Conservation (phyloP, 37 sponge, comb jelly and placozoan species). For the Cliona cf. orientalis region DNA sequence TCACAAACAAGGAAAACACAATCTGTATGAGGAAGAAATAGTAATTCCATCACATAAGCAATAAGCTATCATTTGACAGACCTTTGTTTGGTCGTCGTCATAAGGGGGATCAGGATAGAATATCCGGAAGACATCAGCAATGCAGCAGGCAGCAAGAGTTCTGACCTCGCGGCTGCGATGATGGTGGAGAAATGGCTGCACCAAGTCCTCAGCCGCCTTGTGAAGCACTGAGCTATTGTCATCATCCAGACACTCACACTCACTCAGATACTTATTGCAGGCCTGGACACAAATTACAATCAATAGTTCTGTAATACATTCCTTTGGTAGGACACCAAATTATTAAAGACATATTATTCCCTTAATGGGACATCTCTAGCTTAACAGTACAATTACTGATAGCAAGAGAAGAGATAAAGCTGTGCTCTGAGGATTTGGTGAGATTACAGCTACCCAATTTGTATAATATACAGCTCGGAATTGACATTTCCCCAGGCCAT, state of each 20-base stretch:
- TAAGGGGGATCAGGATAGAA: constrained; percentile 89
- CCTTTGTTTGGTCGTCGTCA: constrained; percentile 70
- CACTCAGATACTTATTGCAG: constrained; percentile 26
- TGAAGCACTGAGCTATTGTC: constrained; percentile 4
- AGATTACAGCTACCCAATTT: too few relatives aligned
- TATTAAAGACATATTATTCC: too few relatives aligned
- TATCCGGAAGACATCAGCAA: constrained; percentile 80
- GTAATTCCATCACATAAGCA: background rate
- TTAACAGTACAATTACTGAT: too few relatives aligned
- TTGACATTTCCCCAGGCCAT: too few relatives aligned
- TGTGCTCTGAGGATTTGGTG: too few relatives aligned
- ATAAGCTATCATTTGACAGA: constrained; percentile 8
- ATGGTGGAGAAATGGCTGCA: constrained; percentile 30
- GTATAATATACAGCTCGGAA: too few relatives aligned
- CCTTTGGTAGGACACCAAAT: too few relatives aligned
- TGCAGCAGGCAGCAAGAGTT: constrained; percentile 63
- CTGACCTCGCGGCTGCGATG: constrained; percentile 67
- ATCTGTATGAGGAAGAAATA: constrained; percentile 36
- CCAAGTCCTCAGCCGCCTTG: constrained; percentile 14
- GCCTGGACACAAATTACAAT: background rate
- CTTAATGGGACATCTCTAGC: too few relatives aligned
- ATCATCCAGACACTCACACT: constrained; percentile 45
- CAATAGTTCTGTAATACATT: too few relatives aligned
- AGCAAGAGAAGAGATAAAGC: background rate
- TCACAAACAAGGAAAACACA: constrained; percentile 82